These are phyloP conservation scores for Andrena minutula DNA, from an alignment of 2,888 invertebrate genomes.

Conservation along the genomic window DNA sequence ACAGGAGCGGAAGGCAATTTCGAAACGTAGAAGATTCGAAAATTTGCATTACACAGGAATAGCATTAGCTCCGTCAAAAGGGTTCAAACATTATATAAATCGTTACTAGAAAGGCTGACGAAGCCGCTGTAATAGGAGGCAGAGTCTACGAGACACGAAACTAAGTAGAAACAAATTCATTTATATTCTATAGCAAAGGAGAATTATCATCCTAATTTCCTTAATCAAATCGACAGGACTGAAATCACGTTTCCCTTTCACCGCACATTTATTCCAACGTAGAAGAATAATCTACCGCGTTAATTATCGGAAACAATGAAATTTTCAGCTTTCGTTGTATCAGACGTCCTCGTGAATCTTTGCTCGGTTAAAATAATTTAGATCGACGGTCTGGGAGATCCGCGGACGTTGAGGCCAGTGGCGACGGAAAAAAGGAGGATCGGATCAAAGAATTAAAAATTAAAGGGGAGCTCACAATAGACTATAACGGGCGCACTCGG, in stretches of 20 bases:
- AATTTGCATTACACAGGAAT: conserved; percentile 9
- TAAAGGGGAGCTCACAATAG: conserved; percentile 88
- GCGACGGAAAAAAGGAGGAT: neutral
- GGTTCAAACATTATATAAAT: conserved; percentile 1
- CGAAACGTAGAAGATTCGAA: neutral
- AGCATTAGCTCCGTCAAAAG: neutral
- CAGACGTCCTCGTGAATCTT: neutral
- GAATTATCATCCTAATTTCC: neutral
- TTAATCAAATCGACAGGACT: too few species aligned
- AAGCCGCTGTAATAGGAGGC: neutral
- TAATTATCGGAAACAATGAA: neutral
- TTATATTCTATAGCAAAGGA: neutral
- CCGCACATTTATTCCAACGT: too few species aligned
- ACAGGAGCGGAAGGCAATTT: neutral
- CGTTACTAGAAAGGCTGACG: neutral
- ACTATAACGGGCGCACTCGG: conserved; percentile 92
- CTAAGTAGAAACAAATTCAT: neutral
- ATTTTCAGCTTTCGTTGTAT: neutral
- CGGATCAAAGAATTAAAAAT: conserved; percentile 39
- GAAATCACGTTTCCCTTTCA: too few species aligned
- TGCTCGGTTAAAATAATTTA: conserved; percentile 8
- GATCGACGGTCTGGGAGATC: conserved; percentile 13
- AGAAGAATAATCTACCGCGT: too few species aligned
- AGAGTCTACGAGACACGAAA: neutral
- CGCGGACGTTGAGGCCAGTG: neutral